These are phyloP conservation scores for Anagyrus pseudococci DNA, from an alignment of 2,888 invertebrate species.

Conservation along the genomic window DNA sequence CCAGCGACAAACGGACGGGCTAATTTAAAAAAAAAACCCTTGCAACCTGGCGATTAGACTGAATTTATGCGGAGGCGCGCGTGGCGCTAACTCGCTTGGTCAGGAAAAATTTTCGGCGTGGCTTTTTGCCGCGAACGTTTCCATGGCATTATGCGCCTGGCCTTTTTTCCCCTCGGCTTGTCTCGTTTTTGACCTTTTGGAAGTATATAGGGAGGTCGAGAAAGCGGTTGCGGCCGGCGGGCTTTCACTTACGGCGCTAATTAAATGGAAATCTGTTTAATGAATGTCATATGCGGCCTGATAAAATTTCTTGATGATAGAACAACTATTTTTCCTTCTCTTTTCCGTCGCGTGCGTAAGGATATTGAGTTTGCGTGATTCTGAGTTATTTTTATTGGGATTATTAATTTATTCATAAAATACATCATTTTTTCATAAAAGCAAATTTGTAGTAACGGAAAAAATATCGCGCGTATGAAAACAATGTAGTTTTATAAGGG, in stretches of 20 bases:
- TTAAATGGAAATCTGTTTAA: background rate
- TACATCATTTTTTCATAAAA: too few species aligned
- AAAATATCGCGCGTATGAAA: too few species aligned
- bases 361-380: too few species aligned
- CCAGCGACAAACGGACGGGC: background rate
- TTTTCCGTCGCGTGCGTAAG: too few species aligned
- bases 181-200: background rate
- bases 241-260: background rate
- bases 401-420: too few species aligned
- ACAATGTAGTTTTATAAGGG: too few species aligned
- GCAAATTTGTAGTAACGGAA: too few species aligned
- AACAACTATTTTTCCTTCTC: too few species aligned
- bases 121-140: background rate
- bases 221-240: background rate
- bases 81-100: background rate
- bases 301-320: too few species aligned
- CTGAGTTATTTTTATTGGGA: too few species aligned
- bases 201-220: background rate
- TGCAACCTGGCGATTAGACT: background rate
- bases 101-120: background rate
- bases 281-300: too few species aligned
- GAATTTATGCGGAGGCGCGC: background rate
- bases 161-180: background rate
- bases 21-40: too few species aligned
- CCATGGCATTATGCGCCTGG: background rate